These are phyloP conservation scores for Tauraco hartlaubi DNA, from an alignment of 2,797 vertebrate species.

Conservation along the genomic window DNA sequence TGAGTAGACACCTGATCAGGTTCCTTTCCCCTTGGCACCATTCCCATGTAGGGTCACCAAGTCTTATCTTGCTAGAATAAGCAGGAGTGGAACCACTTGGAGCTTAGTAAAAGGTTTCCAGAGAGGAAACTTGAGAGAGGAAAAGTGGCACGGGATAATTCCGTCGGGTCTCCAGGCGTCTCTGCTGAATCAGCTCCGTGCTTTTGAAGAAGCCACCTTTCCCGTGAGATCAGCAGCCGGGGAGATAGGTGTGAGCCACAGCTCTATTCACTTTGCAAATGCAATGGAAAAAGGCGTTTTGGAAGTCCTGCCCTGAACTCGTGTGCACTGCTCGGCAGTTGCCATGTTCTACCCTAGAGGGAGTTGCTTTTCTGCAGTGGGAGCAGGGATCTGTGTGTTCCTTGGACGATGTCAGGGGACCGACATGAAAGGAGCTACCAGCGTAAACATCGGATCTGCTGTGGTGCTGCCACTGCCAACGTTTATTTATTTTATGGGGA, in stretches of 20 bases:
- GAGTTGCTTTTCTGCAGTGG: conserved; percentile 73
- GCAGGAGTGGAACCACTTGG: neutral
- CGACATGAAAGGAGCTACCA: neutral
- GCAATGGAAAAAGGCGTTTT: neutral
- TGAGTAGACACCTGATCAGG: neutral
- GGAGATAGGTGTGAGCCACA: neutral
- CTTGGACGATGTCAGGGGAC: conserved; percentile 13
- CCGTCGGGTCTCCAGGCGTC: neutral
- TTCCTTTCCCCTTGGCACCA: neutral
- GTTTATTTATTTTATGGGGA: neutral
- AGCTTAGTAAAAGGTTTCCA: neutral
- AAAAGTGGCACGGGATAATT: neutral
- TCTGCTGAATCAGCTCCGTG: neutral
- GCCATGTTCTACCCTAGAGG: conserved; percentile 71
- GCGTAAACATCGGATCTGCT: neutral
- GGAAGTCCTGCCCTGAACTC: neutral
- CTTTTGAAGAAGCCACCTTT: neutral
- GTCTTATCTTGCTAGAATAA: neutral
- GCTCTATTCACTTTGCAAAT: neutral
- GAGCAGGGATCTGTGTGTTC: conserved; percentile 22
- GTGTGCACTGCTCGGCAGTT: conserved; percentile 24
- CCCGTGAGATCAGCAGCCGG: neutral
- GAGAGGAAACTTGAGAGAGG: neutral
- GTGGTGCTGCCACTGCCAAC: neutral
- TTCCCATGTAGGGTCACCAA: neutral